phyloP scores from a whole-genome alignment of 2,888 invertebrate genomes.

The Pheosia gnoma region DNA sequence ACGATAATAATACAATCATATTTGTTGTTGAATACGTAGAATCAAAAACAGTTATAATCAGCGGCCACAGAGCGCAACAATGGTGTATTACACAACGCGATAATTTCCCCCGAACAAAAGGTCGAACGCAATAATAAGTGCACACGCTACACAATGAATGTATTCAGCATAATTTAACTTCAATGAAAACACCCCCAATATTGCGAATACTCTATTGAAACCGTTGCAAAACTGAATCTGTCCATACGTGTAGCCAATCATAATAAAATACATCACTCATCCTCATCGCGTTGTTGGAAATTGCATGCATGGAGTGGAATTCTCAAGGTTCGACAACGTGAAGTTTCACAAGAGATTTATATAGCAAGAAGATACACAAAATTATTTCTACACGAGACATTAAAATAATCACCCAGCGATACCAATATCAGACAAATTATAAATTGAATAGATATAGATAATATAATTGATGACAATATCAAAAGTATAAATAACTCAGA shows the following conservation, averaged over 20 bases:
- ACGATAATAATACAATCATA: conserved; percentile 27
- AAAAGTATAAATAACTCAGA: too few relatives aligned
- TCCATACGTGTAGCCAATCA: not conserved
- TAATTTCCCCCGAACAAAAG: conserved; percentile 71
- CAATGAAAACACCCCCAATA: conserved; percentile 61
- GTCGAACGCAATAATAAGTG: conserved; percentile 56
- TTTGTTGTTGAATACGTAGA: conserved; percentile 30
- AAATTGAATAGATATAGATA: too few relatives aligned
- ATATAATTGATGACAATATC: too few relatives aligned
- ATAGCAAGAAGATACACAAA: too few relatives aligned
- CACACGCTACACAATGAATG: conserved; percentile 57
- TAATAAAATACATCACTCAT: not conserved
- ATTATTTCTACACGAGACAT: too few relatives aligned
- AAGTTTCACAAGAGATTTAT: too few relatives aligned
- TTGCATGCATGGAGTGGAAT: not conserved
- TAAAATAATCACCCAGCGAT: too few relatives aligned
- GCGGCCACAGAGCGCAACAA: conserved; percentile 51
- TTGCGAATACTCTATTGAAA: conserved; percentile 59
- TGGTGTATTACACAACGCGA: conserved; percentile 61
- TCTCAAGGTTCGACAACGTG: too few relatives aligned
- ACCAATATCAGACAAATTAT: too few relatives aligned
- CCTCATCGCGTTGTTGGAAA: not conserved
- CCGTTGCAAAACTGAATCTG: conserved; percentile 41
- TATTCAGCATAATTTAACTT: conserved; percentile 67
- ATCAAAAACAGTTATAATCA: conserved; percentile 42